phyloP scores from a whole-genome alignment of 2,113 vertebrate species.

The Cryptotis parvus region DNA sequence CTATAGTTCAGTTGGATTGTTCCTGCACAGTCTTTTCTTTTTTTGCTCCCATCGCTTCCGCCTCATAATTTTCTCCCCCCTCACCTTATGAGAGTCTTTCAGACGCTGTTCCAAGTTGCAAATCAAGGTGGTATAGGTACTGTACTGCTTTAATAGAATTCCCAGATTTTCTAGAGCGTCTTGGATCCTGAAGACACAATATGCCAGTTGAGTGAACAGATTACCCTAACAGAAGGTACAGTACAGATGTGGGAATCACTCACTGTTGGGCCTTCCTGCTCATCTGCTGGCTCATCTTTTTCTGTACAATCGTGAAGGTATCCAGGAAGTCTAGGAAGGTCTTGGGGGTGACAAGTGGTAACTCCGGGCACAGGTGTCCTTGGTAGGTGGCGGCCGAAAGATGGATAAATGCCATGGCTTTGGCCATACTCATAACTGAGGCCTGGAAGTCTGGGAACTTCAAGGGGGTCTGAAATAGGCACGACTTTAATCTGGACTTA shows the following conservation, averaged over 20 bases:
- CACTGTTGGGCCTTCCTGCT: slow-evolving; percentile 83
- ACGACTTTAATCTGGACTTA: slow-evolving; percentile 34
- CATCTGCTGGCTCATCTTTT: slow-evolving; percentile 72
- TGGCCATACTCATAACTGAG: slow-evolving; percentile 74
- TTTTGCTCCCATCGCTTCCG: not conserved
- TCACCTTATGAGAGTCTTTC: slow-evolving; percentile 50
- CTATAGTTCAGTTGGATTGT: slow-evolving; percentile 1
- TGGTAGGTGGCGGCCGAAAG: slow-evolving; percentile 86
- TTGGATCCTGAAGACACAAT: slow-evolving; percentile 72
- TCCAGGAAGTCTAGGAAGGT: slow-evolving; percentile 88
- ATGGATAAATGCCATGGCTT: slow-evolving; percentile 89
- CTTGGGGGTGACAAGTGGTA: slow-evolving; percentile 86
- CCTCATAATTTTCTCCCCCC: not conserved
- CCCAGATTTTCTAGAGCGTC: slow-evolving; percentile 72
- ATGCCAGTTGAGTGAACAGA: not conserved
- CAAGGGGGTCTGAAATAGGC: slow-evolving; percentile 55
- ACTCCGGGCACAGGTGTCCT: slow-evolving; percentile 74
- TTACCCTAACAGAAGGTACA: not conserved
- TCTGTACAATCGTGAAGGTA: slow-evolving; percentile 80
- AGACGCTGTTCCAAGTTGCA: slow-evolving; percentile 66
- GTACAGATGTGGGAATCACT: slow-evolving; percentile 26
- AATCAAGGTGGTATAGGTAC: not conserved
- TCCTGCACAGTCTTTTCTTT: not conserved
- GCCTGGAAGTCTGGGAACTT: slow-evolving; percentile 46
- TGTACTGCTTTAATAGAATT: slow-evolving; percentile 71